phyloP scores from a whole-genome alignment of 2,797 vertebrate species.

The Sebastes oblongus region DNA sequence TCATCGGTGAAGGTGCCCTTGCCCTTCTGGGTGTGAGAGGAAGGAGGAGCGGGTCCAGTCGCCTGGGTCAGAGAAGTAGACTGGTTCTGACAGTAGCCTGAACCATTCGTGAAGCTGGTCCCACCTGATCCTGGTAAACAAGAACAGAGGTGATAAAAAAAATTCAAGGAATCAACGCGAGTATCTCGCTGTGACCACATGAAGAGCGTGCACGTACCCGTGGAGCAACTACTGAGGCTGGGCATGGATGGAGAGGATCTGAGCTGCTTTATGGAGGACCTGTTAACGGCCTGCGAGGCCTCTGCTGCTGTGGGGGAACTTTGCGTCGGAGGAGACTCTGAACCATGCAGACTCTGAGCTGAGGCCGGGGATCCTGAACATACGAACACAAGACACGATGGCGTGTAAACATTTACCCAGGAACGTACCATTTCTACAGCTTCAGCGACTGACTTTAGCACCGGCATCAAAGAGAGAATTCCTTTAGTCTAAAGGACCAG shows the following conservation, averaged over 20 bases:
- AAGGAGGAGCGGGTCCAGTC: conserved; percentile 71
- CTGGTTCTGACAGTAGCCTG: conserved; percentile 82
- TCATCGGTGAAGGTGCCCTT: conserved; percentile 97
- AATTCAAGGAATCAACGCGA: neutral
- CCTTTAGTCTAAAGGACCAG: neutral
- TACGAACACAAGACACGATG: conserved; percentile 1
- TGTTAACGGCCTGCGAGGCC: conserved; percentile 26
- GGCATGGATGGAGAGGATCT: conserved; percentile 71
- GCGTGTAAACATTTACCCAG: neutral
- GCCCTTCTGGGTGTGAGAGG: conserved; percentile 81
- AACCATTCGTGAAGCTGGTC: conserved; percentile 81
- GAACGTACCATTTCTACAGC: neutral
- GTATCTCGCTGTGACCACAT: neutral
- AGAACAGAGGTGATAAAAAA: neutral
- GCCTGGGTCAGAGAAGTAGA: conserved; percentile 46
- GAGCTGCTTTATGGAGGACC: conserved; percentile 37
- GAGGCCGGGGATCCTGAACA: conserved; percentile 46
- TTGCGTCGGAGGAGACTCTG: conserved; percentile 59
- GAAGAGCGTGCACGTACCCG: conserved; percentile 45
- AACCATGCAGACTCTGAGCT: conserved; percentile 34
- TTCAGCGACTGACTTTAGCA: neutral
- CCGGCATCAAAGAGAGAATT: neutral
- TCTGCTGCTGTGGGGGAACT: conserved; percentile 29
- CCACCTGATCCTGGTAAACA: conserved; percentile 82
- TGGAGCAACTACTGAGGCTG: conserved; percentile 61